Conservation (phyloP, 2,888 invertebrate species). For the Carpatolechia fugitivella region DNA sequence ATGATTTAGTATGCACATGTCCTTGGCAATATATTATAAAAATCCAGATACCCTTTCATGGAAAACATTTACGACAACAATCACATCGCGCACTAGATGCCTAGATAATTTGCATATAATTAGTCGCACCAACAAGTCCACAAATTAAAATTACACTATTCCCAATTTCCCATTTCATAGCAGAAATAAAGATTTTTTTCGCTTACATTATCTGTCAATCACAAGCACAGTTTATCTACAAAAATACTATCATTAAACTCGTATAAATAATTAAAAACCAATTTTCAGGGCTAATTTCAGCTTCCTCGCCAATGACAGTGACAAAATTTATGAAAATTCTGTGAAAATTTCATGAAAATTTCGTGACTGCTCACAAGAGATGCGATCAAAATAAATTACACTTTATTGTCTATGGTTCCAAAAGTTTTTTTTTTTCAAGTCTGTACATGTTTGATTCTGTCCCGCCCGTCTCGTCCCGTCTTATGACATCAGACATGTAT, state of each 20-base stretch:
- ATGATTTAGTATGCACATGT: constrained; percentile 75
- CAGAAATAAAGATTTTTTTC: not conserved
- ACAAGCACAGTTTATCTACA: not conserved
- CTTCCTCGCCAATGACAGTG: constrained; percentile 29
- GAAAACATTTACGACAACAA: constrained; percentile 39
- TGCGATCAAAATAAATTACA: constrained; percentile 27
- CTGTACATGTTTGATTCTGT: too few species aligned
- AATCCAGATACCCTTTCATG: constrained; percentile 58
- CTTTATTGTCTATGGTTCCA: constrained; percentile 18
- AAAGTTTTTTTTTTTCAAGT: not conserved
- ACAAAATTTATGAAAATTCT: constrained; percentile 21
- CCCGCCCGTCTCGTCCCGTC: not conserved
- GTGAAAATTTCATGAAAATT: constrained; percentile 16
- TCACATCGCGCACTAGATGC: constrained; percentile 43
- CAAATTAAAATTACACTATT: constrained; percentile 3
- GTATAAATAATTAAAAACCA: constrained; percentile 18
- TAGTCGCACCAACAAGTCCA: constrained; percentile 34
- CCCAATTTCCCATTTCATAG: not conserved
- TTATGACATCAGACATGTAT: not conserved
- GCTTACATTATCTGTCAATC: not conserved
- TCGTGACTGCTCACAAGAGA: constrained; percentile 25
- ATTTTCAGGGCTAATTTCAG: constrained; percentile 21
- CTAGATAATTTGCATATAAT: constrained; percentile 27
- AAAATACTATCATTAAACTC: not conserved
- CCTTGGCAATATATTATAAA: constrained; percentile 64